Base-by-base conservation (phyloP, 2,113 vertebrate genomes). In the Orycteropus afer region DNA sequence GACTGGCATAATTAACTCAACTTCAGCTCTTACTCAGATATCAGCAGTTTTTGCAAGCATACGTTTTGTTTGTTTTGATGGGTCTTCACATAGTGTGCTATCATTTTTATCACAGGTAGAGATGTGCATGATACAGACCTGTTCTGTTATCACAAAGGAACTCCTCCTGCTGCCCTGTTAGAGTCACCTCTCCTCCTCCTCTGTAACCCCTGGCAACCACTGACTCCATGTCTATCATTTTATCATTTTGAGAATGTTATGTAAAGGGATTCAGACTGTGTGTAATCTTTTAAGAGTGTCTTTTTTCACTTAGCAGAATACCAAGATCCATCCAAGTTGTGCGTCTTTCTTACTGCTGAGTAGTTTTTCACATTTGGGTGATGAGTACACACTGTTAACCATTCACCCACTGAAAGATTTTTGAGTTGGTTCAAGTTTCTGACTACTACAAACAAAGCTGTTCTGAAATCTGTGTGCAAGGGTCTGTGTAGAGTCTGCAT, bases 281-380 rank as follows among this genome's bases (percentile, higher is more conserved):
- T 32, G n/a, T 18, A 2, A n/a, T 51, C 61, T 10, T 51, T 2
- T 22, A 32, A 47, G 78, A 37, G 12, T 2, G 4, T 27, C 63
- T n/a, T 57, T n/a, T 22, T 2, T 20, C 22, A 5, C 9, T 27
- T 6, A 27, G 63, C 5, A 1, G 0, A 47, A 14, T 13, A 32
- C 40, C 5, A 40, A 59, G 32, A 22, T 10, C 40, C 13, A 4
- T 6, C 32, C 34, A 53, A 59, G 25, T 12, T n/a, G 71, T 65
- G 7, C 15, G 71, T 29, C 71, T 57, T 37, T 27, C 0, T 10
- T 2, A 11, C 23, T 37, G 45, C 59, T 7, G 18, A 49, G 59
- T 51, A 27, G 25, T 9, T 6, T 22, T 67, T 45, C 23, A 27
- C 55, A 57, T 57, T 22, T 57, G 55, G 55, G 55, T 57, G 55